These are phyloP conservation scores for Caradrina clavipalpis DNA, from an alignment of 2,888 invertebrate genomes.

Conservation along the genomic window DNA sequence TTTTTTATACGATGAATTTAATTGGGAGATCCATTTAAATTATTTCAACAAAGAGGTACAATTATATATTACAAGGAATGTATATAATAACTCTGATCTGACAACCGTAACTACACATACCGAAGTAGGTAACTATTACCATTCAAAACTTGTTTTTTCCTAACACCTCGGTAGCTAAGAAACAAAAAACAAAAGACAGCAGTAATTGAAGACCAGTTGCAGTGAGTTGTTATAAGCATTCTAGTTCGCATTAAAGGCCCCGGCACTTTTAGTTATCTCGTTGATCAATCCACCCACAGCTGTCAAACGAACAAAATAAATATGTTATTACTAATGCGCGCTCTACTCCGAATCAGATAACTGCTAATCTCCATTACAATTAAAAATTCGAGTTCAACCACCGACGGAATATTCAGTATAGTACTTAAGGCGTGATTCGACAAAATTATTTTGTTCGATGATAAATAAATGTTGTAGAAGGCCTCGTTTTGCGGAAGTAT, in stretches of 20 bases:
- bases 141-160: slow-evolving; percentile 55
- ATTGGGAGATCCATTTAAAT: too few species aligned
- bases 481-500: slow-evolving; percentile 68
- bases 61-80: slow-evolving; percentile 18
- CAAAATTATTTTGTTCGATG: slow-evolving; percentile 64
- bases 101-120: slow-evolving; percentile 28
- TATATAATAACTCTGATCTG: slow-evolving; percentile 5
- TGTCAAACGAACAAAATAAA: slow-evolving; percentile 90
- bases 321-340: slow-evolving; percentile 89
- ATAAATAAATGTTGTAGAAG: slow-evolving; percentile 68
- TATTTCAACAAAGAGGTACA: neutral
- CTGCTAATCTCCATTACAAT: slow-evolving; percentile 89
- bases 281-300: slow-evolving; percentile 87
- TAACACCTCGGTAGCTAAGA: slow-evolving; percentile 59
- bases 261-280: slow-evolving; percentile 78
- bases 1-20: neutral
- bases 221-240: slow-evolving; percentile 72
- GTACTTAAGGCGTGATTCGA: slow-evolving; percentile 71
- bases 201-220: slow-evolving; percentile 81
- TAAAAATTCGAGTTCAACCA: slow-evolving; percentile 85
- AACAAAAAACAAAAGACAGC: slow-evolving; percentile 69
- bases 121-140: slow-evolving; percentile 30
- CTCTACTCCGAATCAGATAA: slow-evolving; percentile 86
- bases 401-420: slow-evolving; percentile 71
- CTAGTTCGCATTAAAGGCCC: slow-evolving; percentile 76